Conservation (phyloP, 1,140 invertebrate genomes). For the Brachionus rotundiformis region DNA sequence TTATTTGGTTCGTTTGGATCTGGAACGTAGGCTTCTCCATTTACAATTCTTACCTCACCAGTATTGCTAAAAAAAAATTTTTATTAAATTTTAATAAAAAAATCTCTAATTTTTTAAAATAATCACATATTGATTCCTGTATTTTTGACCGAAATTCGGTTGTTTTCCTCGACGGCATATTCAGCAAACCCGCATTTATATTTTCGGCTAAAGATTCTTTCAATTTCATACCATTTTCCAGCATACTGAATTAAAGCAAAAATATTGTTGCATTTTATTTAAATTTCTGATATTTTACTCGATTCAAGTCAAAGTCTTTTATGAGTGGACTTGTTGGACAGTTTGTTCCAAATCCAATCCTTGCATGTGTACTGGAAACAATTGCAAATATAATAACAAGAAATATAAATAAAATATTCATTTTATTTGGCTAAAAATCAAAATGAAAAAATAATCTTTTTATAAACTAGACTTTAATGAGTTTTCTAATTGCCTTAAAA, state of each 20-base stretch:
- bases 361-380: not conserved
- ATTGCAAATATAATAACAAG: not conserved
- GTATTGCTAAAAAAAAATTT: not conserved
- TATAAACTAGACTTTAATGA: too few species aligned
- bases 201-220: not conserved
- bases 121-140: not conserved
- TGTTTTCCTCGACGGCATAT: not conserved
- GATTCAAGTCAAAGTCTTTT: not conserved
- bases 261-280: not conserved
- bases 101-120: not conserved
- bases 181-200: not conserved
- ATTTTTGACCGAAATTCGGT: not conserved
- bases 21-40: not conserved
- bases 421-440: too few species aligned
- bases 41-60: not conserved
- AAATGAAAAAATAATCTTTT: too few species aligned
- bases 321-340: not conserved
- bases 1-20: too few species aligned
- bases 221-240: conserved; percentile 35
- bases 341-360: not conserved
- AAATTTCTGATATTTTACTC: not conserved
- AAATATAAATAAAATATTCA: not conserved
- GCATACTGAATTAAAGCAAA: not conserved
- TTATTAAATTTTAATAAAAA: not conserved
- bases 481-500: too few species aligned